phyloP scores from a whole-genome alignment of 2,888 invertebrate species.

The Rhamphomyia laevipes region DNA sequence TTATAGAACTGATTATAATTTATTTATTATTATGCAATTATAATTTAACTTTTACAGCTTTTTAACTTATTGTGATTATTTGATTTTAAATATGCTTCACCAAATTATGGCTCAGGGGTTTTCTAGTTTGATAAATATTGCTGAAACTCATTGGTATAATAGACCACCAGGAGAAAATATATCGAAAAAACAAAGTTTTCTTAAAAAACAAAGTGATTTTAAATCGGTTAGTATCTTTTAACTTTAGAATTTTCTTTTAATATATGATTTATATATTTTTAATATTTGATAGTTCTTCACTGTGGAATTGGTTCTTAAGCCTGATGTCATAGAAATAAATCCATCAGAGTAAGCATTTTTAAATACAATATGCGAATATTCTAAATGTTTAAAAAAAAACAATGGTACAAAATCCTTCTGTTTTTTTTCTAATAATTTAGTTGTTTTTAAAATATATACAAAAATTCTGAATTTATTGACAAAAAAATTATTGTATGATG shows the following conservation, averaged over 20 bases:
- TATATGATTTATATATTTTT: neutral
- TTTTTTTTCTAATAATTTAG: no score
- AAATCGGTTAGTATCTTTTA: no score
- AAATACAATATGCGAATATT: neutral
- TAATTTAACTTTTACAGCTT: conserved; percentile 42
- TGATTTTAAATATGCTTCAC: conserved; percentile 57
- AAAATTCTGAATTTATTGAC: no score
- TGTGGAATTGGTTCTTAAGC: conserved; percentile 47
- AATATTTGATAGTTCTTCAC: conserved; percentile 24
- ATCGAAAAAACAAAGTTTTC: conserved; percentile 17
- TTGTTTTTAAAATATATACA: conserved; percentile 28
- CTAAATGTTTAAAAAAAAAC: no score
- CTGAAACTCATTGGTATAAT: conserved; percentile 34
- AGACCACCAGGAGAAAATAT: conserved; percentile 40
- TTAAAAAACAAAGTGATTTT: neutral
- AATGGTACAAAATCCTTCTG: conserved; percentile 13
- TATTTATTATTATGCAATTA: no score
- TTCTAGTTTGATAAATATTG: conserved; percentile 41
- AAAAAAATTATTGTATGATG: no score
- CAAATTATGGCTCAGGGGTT: conserved; percentile 44
- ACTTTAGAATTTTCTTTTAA: no score
- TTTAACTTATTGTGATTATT: conserved; percentile 58
- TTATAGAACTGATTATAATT: no score
- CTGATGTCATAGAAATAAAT: conserved; percentile 45
- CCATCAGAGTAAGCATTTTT: conserved; percentile 33